These are phyloP conservation scores for Leptinotarsa undecemlineata DNA, from an alignment of 1,140 invertebrate species.

Conservation along the genomic window DNA sequence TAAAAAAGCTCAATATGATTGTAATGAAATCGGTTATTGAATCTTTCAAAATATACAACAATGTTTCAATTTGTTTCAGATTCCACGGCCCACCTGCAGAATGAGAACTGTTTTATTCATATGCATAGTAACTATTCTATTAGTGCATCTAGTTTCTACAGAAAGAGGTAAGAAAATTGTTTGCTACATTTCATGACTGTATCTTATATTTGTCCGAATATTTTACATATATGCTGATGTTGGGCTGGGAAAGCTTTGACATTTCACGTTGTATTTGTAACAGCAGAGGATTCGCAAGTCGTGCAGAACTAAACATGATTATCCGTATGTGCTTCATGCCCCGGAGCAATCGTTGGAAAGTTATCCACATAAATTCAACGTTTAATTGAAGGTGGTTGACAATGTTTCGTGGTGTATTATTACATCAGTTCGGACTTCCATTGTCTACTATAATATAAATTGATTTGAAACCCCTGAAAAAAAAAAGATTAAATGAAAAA, in stretches of 20 bases:
- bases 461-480: no score
- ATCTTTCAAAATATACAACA: not conserved
- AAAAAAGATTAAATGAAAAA: no score
- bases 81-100: constrained; percentile 43
- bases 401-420: no score
- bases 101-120: constrained; percentile 43
- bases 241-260: not conserved
- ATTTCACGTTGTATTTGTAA: not conserved
- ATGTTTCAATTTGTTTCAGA: constrained; percentile 38
- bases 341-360: no score
- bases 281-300: not conserved
- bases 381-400: no score
- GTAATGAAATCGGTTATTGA: not conserved
- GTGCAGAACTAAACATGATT: not conserved
- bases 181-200: not conserved
- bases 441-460: no score
- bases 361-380: no score
- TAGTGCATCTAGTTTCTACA: constrained; percentile 41
- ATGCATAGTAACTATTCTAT: constrained; percentile 39
- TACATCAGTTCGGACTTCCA: no score
- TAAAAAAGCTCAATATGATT: no score
- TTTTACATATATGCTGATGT: not conserved
- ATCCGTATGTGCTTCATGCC: no score
- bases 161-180: constrained; percentile 40
- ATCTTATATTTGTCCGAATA: not conserved